Conservation (phyloP, 1,140 invertebrate species). For the Galendromus occidentalis region DNA sequence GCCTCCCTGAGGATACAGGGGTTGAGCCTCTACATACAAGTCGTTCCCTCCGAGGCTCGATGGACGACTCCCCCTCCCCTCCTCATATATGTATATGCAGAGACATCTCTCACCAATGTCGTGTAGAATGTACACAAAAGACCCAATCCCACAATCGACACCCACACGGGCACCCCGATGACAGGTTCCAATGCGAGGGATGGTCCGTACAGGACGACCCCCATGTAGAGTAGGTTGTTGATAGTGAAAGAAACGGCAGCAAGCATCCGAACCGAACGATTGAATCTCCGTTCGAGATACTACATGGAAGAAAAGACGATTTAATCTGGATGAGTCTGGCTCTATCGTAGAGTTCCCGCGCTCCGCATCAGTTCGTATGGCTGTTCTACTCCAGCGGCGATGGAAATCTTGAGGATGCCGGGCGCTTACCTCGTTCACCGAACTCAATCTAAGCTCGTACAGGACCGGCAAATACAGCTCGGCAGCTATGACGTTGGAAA, state of each 20-base stretch:
- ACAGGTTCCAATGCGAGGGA: slow-evolving; percentile 69
- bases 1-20: slow-evolving; percentile 30
- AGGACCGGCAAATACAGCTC: not conserved
- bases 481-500: not conserved
- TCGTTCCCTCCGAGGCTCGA: no score
- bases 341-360: no score
- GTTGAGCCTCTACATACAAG: no score
- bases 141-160: slow-evolving; percentile 57
- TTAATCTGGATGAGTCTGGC: no score
- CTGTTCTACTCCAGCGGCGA: no score
- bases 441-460: not conserved
- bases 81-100: no score
- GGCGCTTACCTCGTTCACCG: not conserved
- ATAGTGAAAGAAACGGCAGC: not conserved
- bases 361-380: no score
- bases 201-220: slow-evolving; percentile 76
- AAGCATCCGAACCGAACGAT: slow-evolving; percentile 1
- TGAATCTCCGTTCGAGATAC: not conserved
- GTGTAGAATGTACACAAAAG: slow-evolving; percentile 65
- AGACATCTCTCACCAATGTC: slow-evolving; percentile 41
- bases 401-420: no score
- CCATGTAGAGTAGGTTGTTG: slow-evolving; percentile 54
- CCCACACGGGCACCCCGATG: slow-evolving; percentile 46
- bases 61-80: no score
- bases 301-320: not conserved